A percentile compares a stretch with the other conserved stretches of the same genome.
Evolutionary conservation across 2,113 vertebrate genomes (phyloP).

Genomic region (Tetrao urogallus): DNA sequence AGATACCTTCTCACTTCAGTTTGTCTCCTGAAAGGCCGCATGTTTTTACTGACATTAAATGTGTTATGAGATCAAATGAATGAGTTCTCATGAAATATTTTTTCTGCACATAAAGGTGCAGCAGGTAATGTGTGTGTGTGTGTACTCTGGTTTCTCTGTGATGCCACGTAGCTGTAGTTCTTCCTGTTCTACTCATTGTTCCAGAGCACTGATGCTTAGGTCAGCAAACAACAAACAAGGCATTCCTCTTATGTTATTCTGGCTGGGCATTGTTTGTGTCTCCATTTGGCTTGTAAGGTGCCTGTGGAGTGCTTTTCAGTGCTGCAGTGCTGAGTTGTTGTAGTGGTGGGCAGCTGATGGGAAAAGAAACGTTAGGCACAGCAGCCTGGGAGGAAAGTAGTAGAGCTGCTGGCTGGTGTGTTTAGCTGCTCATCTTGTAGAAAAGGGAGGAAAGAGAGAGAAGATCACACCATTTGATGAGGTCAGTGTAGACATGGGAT

Average conservation of each 20-base stretch:
- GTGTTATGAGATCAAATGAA: slow-evolving; percentile 29
- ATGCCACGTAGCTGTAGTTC: not conserved
- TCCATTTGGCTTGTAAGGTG: not conserved
- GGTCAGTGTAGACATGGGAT: not conserved
- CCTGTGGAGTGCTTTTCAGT: not conserved
- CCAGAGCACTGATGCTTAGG: not conserved
- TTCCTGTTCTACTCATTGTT: not conserved
- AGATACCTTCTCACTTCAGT: not conserved
- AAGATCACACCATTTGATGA: not conserved
- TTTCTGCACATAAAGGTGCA: slow-evolving; percentile 7
- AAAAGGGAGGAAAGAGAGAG: not conserved
- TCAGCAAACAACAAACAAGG: not conserved
- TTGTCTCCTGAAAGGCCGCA: not conserved
- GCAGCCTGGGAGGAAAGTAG: not conserved
- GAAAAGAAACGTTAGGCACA: not conserved
- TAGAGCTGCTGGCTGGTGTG: not conserved
- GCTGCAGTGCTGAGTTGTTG: not conserved
- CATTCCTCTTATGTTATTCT: not conserved
- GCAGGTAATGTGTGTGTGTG: not conserved
- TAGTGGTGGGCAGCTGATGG: not conserved
- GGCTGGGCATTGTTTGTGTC: not conserved
- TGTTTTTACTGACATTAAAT: not conserved
- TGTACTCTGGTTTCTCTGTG: not conserved
- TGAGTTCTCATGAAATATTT: not conserved
- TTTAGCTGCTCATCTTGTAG: not conserved